Evolutionary conservation across 1,140 invertebrate genomes (phyloP).

Genomic region (Drosophila ercepeae): DNA sequence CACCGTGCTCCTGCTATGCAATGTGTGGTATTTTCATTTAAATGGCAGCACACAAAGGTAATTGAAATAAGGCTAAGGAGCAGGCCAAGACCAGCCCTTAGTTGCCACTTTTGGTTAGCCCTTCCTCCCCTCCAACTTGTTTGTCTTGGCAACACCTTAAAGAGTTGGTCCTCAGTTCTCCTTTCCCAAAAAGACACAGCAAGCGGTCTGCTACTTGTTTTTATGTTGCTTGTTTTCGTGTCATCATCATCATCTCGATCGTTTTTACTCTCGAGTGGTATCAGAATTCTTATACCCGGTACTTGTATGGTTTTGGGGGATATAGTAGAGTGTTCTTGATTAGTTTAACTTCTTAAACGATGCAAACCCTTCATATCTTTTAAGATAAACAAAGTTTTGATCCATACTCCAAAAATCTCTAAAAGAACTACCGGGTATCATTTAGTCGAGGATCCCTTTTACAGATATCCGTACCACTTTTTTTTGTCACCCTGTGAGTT

Average conservation of each 20-base stretch:
- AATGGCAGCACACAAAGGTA: conserved; percentile 76
- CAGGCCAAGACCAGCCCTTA: background rate
- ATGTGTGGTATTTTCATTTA: conserved; percentile 81
- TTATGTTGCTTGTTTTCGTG: conserved; percentile 9
- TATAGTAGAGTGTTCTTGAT: too few species aligned
- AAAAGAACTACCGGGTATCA: background rate
- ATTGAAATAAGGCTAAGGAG: conserved; percentile 67
- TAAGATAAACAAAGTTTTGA: too few species aligned
- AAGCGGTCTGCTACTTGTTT: conserved; percentile 65
- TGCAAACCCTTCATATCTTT: too few species aligned
- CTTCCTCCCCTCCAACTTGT: conserved; percentile 47
- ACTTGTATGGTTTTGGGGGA: background rate
- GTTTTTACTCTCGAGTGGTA: conserved; percentile 39
- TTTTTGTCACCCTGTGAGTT: conserved; percentile 56
- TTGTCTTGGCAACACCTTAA: conserved; percentile 79
- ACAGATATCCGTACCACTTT: background rate
- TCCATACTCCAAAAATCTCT: background rate
- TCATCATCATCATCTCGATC: conserved; percentile 23
- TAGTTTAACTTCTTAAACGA: too few species aligned
- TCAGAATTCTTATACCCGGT: background rate
- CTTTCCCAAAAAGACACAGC: conserved; percentile 50
- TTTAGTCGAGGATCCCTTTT: background rate
- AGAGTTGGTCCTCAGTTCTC: conserved; percentile 51
- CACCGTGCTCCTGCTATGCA: conserved; percentile 62
- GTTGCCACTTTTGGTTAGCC: background rate